A percentile compares a stretch with the other conserved stretches of the same genome.
phyloP scores from a whole-genome alignment of 2,113 vertebrate genomes.

The Saguinus midas region DNA sequence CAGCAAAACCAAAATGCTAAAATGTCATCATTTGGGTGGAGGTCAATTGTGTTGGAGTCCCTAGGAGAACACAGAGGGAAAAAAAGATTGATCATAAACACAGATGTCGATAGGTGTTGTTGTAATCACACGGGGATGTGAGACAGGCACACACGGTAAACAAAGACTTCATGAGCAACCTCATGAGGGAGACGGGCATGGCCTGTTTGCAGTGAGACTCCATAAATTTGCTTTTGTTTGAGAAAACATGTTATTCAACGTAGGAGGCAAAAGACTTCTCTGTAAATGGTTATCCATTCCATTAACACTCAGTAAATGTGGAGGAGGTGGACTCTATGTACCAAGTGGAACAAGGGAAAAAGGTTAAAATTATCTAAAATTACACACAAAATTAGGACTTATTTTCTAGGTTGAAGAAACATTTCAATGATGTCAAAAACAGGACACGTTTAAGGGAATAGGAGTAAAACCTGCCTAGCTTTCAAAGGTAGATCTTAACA shows the following conservation, averaged over 20 bases:
- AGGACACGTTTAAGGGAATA: background rate
- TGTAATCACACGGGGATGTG: too few relatives aligned
- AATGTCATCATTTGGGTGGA: fast-evolving
- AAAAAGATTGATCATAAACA: background rate
- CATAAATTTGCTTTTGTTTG: background rate
- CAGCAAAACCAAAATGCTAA: background rate
- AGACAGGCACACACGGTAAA: fast-evolving
- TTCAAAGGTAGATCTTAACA: background rate
- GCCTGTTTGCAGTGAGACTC: too few relatives aligned
- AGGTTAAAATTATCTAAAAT: too few relatives aligned
- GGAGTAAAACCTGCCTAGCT: background rate
- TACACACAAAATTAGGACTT: background rate
- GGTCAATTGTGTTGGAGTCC: fast-evolving
- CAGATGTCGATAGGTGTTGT: background rate
- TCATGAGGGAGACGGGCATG: fast-evolving
- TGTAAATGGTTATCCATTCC: too few relatives aligned
- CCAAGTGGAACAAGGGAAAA: background rate
- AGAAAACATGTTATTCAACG: background rate
- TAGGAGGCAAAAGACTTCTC: background rate
- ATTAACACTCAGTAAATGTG: too few relatives aligned
- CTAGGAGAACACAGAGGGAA: fast-evolving
- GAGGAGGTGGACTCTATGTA: fast-evolving
- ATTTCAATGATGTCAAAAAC: background rate
- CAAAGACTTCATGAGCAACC: background rate
- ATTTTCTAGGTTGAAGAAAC: background rate